Evolutionary conservation across 2,113 vertebrate genomes (phyloP).

Genomic region (Platanista minor): DNA sequence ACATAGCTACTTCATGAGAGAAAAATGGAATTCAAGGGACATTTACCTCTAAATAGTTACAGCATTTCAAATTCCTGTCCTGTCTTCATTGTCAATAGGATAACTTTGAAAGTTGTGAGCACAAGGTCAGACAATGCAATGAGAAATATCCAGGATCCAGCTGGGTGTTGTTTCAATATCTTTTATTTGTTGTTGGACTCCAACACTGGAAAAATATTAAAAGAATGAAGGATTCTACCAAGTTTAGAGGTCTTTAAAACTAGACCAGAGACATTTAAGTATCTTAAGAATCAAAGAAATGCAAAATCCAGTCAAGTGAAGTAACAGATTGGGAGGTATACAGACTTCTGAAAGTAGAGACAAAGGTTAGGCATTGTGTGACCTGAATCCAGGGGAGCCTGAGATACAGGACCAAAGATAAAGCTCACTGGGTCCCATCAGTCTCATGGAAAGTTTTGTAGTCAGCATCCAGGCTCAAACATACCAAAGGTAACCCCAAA

Average conservation of each 20-base stretch:
- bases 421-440: neutral
- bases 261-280: neutral
- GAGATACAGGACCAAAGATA: neutral
- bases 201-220: neutral
- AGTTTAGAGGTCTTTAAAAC: neutral
- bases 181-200: neutral
- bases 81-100: neutral
- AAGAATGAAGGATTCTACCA: neutral
- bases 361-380: neutral
- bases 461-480: neutral
- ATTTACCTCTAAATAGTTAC: slow-evolving; percentile 47
- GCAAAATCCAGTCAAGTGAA: neutral
- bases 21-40: slow-evolving; percentile 54
- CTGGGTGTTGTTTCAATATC: neutral
- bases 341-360: neutral
- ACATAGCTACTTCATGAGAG: slow-evolving; percentile 23
- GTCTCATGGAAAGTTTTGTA: neutral
- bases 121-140: neutral
- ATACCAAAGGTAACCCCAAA: neutral
- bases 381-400: neutral
- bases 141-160: neutral
- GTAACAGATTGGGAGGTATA: neutral
- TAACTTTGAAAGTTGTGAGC: neutral
- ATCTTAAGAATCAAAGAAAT: neutral
- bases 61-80: slow-evolving; percentile 4